Conservation (phyloP, 2,113 vertebrate species). For the Colaptes auratus region DNA sequence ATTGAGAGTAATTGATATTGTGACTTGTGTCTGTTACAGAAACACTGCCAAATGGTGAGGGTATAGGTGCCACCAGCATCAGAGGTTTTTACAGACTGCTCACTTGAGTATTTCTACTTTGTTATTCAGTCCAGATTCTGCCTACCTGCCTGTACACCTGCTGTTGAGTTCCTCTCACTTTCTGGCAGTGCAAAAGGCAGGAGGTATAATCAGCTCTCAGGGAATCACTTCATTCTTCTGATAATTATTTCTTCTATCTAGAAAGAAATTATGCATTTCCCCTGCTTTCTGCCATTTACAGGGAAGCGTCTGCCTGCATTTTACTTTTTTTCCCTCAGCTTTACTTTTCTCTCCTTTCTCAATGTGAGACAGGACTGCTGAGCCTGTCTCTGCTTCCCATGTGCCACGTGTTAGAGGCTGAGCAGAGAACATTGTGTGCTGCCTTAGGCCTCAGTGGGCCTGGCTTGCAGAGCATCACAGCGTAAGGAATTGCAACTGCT, state of each 20-base stretch:
- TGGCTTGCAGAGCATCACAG: background rate
- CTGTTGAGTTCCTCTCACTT: background rate
- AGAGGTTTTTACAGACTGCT: background rate
- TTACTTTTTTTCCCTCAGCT: background rate
- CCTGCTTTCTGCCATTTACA: slow-evolving; percentile 30
- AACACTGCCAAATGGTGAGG: background rate
- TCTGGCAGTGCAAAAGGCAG: background rate
- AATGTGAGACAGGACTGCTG: background rate
- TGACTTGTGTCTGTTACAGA: background rate
- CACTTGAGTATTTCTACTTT: background rate
- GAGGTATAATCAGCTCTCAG: background rate
- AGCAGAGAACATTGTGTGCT: slow-evolving; percentile 37
- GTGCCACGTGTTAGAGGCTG: slow-evolving; percentile 30
- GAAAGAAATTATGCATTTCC: background rate
- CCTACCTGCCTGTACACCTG: background rate
- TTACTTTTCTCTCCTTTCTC: slow-evolving; percentile 55
- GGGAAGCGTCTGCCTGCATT: background rate
- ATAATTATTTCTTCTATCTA: slow-evolving; percentile 15
- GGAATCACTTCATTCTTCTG: slow-evolving; percentile 9
- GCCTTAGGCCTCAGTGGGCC: background rate
- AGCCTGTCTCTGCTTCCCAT: slow-evolving; percentile 30
- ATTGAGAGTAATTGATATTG: background rate
- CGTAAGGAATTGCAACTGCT: background rate
- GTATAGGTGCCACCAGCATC: background rate
- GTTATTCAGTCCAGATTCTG: background rate